phyloP scores from a whole-genome alignment of 2,113 vertebrate genomes.

The Elephantulus edwardii region DNA sequence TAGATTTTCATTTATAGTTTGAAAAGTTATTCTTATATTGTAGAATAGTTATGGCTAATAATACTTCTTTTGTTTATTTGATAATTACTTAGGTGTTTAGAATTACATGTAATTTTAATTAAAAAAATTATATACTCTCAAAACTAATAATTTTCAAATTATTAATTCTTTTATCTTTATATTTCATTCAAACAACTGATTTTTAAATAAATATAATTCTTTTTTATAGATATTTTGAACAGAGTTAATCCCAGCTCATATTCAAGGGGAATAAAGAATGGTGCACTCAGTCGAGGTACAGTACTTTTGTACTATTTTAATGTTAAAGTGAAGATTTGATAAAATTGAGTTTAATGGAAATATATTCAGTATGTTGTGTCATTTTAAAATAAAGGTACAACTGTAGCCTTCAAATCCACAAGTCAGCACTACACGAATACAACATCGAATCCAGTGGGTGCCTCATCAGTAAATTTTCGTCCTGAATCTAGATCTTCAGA shows the following conservation, averaged over 20 bases:
- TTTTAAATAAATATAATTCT: constrained; percentile 55
- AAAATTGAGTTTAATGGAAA: constrained; percentile 41
- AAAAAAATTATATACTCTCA: constrained; percentile 27
- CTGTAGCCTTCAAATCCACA: constrained; percentile 81
- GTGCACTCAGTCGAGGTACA: constrained; percentile 86
- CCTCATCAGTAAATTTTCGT: constrained; percentile 80
- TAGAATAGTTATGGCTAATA: constrained; percentile 16
- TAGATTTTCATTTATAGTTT: constrained; percentile 52
- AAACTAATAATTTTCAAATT: constrained; percentile 42
- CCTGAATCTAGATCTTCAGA: constrained; percentile 79
- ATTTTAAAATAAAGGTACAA: constrained; percentile 84
- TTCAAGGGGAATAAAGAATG: constrained; percentile 86
- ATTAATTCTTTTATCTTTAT: constrained; percentile 42
- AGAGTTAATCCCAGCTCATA: constrained; percentile 85
- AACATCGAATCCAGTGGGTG: constrained; percentile 80
- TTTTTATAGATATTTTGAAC: constrained; percentile 88
- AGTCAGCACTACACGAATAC: constrained; percentile 79
- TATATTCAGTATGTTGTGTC: constrained; percentile 64
- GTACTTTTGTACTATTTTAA: constrained; percentile 78
- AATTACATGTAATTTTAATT: constrained; percentile 46
- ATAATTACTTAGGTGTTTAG: constrained; percentile 5
- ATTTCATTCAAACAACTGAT: constrained; percentile 49
- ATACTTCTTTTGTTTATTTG: constrained; percentile 23
- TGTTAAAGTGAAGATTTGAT: constrained; percentile 71
- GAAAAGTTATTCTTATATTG: constrained; percentile 26